phyloP scores from a whole-genome alignment of 2,797 vertebrate species.

The Bradypodion pumilum region DNA sequence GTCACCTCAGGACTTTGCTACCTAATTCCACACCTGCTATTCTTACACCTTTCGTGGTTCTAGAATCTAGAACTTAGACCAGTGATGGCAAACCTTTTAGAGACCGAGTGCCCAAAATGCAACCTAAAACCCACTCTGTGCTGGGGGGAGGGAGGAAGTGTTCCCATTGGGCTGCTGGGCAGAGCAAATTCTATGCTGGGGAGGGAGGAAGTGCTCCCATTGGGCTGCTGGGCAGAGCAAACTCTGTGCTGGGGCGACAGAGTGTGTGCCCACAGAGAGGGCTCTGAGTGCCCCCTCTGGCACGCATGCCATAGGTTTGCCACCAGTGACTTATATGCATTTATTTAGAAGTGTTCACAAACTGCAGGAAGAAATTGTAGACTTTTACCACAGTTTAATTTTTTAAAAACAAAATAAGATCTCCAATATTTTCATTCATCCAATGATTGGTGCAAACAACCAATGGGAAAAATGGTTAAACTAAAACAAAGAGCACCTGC shows the following conservation, averaged over 20 bases:
- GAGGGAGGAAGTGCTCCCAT: no score
- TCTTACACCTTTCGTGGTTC: background rate
- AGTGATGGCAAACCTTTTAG: no score
- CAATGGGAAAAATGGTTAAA: background rate
- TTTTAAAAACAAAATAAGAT: background rate
- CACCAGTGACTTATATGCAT: background rate
- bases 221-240: no score
- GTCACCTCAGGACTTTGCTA: background rate
- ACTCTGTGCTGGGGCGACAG: no score
- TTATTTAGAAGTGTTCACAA: slow-evolving; percentile 5
- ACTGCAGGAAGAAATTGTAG: background rate
- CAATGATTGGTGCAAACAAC: background rate
- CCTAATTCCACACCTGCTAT: background rate
- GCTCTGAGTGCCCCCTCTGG: no score
- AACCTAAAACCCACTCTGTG: no score
- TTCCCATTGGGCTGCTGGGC: no score
- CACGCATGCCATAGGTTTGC: no score
- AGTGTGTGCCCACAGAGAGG: no score
- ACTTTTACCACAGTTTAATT: background rate
- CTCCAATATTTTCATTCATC: slow-evolving; percentile 1
- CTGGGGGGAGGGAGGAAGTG: no score
- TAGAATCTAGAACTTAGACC: background rate
- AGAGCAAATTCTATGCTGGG: no score
- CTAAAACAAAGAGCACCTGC: background rate
- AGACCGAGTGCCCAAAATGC: no score